These are phyloP conservation scores for Neodiprion pinetum DNA, from an alignment of 1,140 invertebrate genomes.

Conservation along the genomic window DNA sequence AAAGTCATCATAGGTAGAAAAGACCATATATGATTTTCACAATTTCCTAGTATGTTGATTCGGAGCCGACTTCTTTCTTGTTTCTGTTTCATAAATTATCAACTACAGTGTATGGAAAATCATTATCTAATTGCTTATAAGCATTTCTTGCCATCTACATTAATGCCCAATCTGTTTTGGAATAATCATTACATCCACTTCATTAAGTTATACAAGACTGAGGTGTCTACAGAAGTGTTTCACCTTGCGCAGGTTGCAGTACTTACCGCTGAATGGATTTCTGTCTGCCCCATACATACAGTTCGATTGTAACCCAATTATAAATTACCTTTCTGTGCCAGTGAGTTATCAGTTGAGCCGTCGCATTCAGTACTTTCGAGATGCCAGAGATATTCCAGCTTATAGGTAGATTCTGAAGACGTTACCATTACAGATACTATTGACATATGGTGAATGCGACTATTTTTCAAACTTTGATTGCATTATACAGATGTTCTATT, in stretches of 20 bases:
- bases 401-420: slow-evolving; percentile 32
- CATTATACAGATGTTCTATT: slow-evolving; percentile 35
- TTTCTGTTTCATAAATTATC: no score
- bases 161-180: background rate
- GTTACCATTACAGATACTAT: background rate
- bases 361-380: slow-evolving; percentile 8
- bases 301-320: slow-evolving; percentile 43
- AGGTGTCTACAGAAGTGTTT: background rate
- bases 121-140: background rate
- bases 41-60: background rate
- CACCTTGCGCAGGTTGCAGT: slow-evolving; percentile 37
- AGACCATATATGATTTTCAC: slow-evolving; percentile 8
- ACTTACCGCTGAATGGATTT: slow-evolving; percentile 53
- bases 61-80: no score
- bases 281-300: slow-evolving; percentile 43
- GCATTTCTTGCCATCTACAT: slow-evolving; percentile 18
- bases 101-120: no score
- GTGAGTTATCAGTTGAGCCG: slow-evolving; percentile 19
- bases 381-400: slow-evolving; percentile 27
- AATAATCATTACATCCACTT: no score
- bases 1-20: slow-evolving; percentile 3
- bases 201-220: no score
- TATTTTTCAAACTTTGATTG: slow-evolving; percentile 3
- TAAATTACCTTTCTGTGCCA: slow-evolving; percentile 51
- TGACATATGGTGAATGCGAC: background rate